These are phyloP conservation scores for Dysdera silvatica DNA, from an alignment of 1,140 invertebrate species.

Conservation along the genomic window DNA sequence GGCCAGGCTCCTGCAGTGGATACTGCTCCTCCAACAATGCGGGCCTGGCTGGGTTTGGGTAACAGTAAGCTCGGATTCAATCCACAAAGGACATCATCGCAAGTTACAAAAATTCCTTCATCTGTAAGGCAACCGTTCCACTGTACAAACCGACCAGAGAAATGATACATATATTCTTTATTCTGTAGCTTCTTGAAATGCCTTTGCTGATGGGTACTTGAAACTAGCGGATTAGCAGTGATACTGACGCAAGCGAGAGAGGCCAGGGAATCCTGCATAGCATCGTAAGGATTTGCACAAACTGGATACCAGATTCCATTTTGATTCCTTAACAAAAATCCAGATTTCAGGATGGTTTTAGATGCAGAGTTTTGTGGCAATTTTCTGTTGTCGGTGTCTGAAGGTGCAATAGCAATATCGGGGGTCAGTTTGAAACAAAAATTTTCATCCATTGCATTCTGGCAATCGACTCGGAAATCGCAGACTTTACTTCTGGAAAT, in stretches of 20 bases:
- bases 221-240: slow-evolving; percentile 14
- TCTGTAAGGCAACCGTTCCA: slow-evolving; percentile 12
- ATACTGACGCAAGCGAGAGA: slow-evolving; percentile 25
- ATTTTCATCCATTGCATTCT: slow-evolving; percentile 22
- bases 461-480: slow-evolving; percentile 4
- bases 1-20: slow-evolving; percentile 18
- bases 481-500: slow-evolving; percentile 3
- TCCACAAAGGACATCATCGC: slow-evolving; percentile 10
- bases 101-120: slow-evolving; percentile 7
- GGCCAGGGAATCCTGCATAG: slow-evolving; percentile 9
- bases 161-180: too few relatives aligned
- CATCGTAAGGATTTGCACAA: slow-evolving; percentile 13
- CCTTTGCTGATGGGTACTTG: not conserved
- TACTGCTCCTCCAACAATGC: slow-evolving; percentile 16
- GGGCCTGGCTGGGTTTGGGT: not conserved
- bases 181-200: too few relatives aligned
- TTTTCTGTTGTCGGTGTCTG: too few relatives aligned
- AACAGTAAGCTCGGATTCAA: slow-evolving; percentile 9
- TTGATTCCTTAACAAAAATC: slow-evolving; percentile 11
- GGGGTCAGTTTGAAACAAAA: slow-evolving; percentile 16
- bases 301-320: slow-evolving; percentile 15
- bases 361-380: too few relatives aligned
- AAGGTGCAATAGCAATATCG: not conserved
- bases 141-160: not conserved
- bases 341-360: not conserved